Evolutionary conservation across 2,888 invertebrate genomes (phyloP).

Genomic region (Ramazzottius varieornatus): DNA sequence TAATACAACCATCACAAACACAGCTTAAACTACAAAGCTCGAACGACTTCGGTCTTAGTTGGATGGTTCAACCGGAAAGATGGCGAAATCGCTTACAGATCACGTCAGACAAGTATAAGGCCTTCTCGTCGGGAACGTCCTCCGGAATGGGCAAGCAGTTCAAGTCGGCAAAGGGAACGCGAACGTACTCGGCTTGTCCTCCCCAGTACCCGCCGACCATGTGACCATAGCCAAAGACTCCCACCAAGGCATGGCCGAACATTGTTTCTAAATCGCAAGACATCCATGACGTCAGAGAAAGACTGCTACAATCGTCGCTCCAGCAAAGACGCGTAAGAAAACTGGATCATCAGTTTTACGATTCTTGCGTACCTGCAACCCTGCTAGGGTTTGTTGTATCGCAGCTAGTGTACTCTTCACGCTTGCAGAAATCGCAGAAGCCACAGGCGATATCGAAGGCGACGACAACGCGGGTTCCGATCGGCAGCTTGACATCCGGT

Average conservation of each 20-base stretch:
- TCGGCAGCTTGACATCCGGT: neutral
- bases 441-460: slow-evolving; percentile 9
- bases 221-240: slow-evolving; percentile 9
- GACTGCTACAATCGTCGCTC: too few relatives aligned
- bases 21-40: too few relatives aligned
- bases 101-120: slow-evolving; percentile 8
- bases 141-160: slow-evolving; percentile 9
- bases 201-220: slow-evolving; percentile 8
- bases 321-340: too few relatives aligned
- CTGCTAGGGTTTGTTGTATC: slow-evolving; percentile 9
- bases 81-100: too few relatives aligned
- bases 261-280: too few relatives aligned
- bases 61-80: too few relatives aligned
- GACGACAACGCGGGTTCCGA: slow-evolving; percentile 9
- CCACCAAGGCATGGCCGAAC: slow-evolving; percentile 8
- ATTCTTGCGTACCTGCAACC: too few relatives aligned
- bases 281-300: too few relatives aligned
- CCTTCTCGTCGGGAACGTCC: slow-evolving; percentile 9
- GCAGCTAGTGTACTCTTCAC: slow-evolving; percentile 8
- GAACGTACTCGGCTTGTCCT: slow-evolving; percentile 10
- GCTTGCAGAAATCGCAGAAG: slow-evolving; percentile 8
- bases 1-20: too few relatives aligned
- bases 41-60: too few relatives aligned
- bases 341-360: too few relatives aligned
- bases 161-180: slow-evolving; percentile 9